Evolutionary conservation across 2,797 vertebrate genomes (phyloP).

Genomic region (Tenualosa thibaudeaui): DNA sequence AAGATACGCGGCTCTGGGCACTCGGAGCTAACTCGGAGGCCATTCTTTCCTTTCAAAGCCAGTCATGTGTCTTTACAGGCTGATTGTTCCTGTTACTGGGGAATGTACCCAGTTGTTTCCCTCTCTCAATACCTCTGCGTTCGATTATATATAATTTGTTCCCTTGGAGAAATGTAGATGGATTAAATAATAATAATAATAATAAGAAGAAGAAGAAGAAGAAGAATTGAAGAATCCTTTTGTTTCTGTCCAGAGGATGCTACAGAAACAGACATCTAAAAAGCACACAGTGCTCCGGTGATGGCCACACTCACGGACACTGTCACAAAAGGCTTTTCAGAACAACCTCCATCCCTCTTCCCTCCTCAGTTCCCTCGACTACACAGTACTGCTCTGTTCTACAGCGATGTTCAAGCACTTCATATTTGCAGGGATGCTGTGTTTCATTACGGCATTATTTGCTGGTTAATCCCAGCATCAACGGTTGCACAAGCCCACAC

Average conservation of each 20-base stretch:
- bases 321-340: neutral
- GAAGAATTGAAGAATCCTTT: neutral
- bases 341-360: neutral
- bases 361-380: neutral
- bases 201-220: no score
- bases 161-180: neutral
- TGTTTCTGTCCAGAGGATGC: neutral
- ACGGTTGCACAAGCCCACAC: neutral
- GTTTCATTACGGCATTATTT: slow-evolving; percentile 2
- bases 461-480: neutral
- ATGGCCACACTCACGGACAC: neutral
- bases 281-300: neutral
- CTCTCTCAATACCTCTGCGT: neutral
- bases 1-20: slow-evolving; percentile 42
- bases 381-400: neutral
- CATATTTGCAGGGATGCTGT: neutral
- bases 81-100: neutral
- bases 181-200: neutral
- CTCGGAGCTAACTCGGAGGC: slow-evolving; percentile 27
- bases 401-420: neutral
- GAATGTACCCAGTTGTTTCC: neutral
- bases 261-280: neutral
- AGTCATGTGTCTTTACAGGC: neutral
- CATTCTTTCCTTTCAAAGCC: slow-evolving; percentile 37
- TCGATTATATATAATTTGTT: neutral